Evolutionary conservation across 2,888 invertebrate species (phyloP).

Genomic region (Cenopis cana): DNA sequence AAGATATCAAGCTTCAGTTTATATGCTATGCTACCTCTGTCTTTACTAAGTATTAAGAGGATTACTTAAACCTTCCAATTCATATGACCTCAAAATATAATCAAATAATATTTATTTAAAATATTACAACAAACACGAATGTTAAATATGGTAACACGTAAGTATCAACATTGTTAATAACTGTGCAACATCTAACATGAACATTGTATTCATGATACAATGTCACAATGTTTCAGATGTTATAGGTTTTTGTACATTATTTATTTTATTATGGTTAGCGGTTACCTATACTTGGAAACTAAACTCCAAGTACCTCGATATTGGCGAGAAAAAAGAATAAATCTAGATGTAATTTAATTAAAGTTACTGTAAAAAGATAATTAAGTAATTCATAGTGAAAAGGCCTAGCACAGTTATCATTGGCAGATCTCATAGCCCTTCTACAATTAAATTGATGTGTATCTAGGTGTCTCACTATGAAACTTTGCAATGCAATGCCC

Average conservation of each 20-base stretch:
- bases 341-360: too few species aligned
- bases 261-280: too few species aligned
- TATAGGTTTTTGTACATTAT: neutral
- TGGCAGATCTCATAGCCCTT: neutral
- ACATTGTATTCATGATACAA: conserved; percentile 6
- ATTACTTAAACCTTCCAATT: neutral
- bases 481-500: neutral
- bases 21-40: too few species aligned
- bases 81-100: neutral
- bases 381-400: neutral
- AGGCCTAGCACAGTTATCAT: neutral
- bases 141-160: neutral
- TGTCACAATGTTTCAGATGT: neutral
- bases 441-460: neutral
- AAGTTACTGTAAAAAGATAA: too few species aligned
- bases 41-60: too few species aligned
- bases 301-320: too few species aligned
- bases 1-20: neutral
- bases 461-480: neutral
- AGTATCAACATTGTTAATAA: neutral
- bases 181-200: neutral
- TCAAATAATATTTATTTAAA: neutral
- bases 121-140: neutral
- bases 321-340: too few species aligned
- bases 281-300: too few species aligned